Conservation (phyloP, 2,888 invertebrate species). For the Arenicola marina region DNA sequence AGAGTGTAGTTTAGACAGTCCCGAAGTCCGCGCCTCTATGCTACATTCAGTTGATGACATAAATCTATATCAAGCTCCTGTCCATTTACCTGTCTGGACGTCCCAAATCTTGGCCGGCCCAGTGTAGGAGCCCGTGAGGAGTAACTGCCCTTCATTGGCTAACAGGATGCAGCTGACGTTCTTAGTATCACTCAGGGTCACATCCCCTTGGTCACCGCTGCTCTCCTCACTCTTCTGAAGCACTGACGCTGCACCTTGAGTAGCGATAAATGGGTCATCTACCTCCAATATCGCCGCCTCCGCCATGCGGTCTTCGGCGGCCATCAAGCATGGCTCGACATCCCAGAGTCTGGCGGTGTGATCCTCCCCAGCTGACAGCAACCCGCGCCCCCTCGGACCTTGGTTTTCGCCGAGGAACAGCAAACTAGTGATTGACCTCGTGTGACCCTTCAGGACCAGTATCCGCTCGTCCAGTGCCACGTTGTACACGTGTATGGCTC, state of each 20-base stretch:
- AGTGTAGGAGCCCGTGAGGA: slow-evolving; percentile 15
- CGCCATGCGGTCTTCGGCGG: too few relatives aligned
- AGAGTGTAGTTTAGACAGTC: too few relatives aligned
- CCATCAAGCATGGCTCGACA: too few relatives aligned
- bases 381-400: not conserved
- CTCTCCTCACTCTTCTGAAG: too few relatives aligned
- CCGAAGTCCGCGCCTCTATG: too few relatives aligned
- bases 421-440: slow-evolving; percentile 13
- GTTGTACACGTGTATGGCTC: slow-evolving; percentile 12
- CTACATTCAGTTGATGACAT: too few relatives aligned
- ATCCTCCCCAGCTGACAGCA: slow-evolving; percentile 21
- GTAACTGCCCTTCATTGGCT: slow-evolving; percentile 10
- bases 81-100: slow-evolving; percentile 21
- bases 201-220: too few relatives aligned
- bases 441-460: slow-evolving; percentile 4
- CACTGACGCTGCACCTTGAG: too few relatives aligned
- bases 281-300: too few relatives aligned
- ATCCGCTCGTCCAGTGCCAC: slow-evolving; percentile 11
- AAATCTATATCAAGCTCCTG: too few relatives aligned
- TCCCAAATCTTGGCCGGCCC: slow-evolving; percentile 21
- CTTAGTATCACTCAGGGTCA: not conserved
- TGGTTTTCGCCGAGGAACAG: slow-evolving; percentile 3
- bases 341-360: slow-evolving; percentile 18
- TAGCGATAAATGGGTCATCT: too few relatives aligned
- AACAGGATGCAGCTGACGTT: slow-evolving; percentile 12